Evolutionary conservation across 2,888 invertebrate species (phyloP).

Genomic region (Silvanus unidentatus): DNA sequence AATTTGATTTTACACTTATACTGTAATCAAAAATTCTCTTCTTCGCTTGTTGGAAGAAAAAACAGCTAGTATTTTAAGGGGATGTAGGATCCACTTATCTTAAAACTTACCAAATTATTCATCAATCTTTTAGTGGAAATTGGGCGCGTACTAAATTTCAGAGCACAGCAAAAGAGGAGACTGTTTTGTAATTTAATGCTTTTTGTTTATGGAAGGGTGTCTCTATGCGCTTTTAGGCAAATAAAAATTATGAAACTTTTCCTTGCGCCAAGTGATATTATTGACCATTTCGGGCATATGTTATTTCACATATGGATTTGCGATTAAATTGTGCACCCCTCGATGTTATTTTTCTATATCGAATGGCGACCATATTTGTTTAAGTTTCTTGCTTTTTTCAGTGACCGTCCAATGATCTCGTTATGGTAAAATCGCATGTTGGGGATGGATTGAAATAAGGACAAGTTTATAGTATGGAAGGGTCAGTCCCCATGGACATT

Average conservation of each 20-base stretch:
- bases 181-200: too few species aligned
- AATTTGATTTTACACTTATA: conserved; percentile 1
- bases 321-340: too few species aligned
- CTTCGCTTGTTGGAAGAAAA: too few species aligned
- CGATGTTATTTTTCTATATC: conserved; percentile 14
- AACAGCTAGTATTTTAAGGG: too few species aligned
- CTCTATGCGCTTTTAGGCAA: too few species aligned
- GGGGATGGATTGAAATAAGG: conserved; percentile 17
- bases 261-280: too few species aligned
- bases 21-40: conserved; percentile 4
- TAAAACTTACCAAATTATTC: conserved; percentile 37
- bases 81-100: conserved; percentile 24
- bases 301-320: conserved; percentile 26
- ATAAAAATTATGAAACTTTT: too few species aligned
- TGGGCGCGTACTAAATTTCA: conserved; percentile 8
- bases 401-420: too few species aligned
- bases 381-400: background rate
- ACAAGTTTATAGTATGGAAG: conserved; percentile 19
- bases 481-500: conserved; percentile 32
- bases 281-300: conserved; percentile 33
- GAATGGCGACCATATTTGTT: conserved; percentile 27
- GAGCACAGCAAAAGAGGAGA: too few species aligned
- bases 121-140: conserved; percentile 33
- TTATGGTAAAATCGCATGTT: conserved; percentile 2
- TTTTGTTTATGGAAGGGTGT: too few species aligned